A percentile compares a stretch with the other conserved stretches of the same genome.
Evolutionary conservation across 1,140 invertebrate genomes (phyloP).

Genomic region (Amyelois transitella): DNA sequence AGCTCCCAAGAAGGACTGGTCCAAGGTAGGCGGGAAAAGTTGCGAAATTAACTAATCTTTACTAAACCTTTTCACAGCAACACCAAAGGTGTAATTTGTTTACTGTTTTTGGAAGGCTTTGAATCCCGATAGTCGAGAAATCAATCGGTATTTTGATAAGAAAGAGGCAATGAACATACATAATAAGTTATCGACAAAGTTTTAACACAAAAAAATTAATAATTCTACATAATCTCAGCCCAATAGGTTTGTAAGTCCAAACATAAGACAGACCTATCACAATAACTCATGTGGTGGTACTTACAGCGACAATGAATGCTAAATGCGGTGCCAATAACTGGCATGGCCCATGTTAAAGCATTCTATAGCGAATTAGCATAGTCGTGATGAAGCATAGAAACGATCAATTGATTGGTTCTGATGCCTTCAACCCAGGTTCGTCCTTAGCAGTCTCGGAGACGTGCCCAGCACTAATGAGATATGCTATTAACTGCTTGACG

Average conservation of each 20-base stretch:
- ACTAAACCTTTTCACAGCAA: too few relatives aligned
- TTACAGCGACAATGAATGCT: slow-evolving; percentile 9
- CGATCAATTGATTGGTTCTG: slow-evolving; percentile 21
- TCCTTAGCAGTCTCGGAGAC: slow-evolving; percentile 57
- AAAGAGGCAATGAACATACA: too few relatives aligned
- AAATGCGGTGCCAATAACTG: slow-evolving; percentile 11
- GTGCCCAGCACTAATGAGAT: slow-evolving; percentile 65
- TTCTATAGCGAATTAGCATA: slow-evolving; percentile 31
- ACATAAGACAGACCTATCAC: not conserved
- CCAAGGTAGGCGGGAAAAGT: too few relatives aligned
- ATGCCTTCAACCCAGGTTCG: slow-evolving; percentile 45
- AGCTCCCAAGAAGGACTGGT: too few relatives aligned
- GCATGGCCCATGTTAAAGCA: slow-evolving; percentile 14
- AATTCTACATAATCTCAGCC: too few relatives aligned
- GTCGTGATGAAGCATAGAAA: slow-evolving; percentile 36
- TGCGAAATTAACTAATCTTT: too few relatives aligned
- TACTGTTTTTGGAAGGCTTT: too few relatives aligned
- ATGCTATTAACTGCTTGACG: slow-evolving; percentile 52
- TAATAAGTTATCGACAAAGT: too few relatives aligned
- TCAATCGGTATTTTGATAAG: too few relatives aligned
- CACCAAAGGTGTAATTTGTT: too few relatives aligned
- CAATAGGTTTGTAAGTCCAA: not conserved
- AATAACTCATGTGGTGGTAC: not conserved
- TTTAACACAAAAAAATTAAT: too few relatives aligned
- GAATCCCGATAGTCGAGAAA: too few relatives aligned